A percentile compares a stretch with the other conserved stretches of the same genome.
phyloP scores from a whole-genome alignment of 2,888 invertebrate species.

The Acanthopleura granulata region DNA sequence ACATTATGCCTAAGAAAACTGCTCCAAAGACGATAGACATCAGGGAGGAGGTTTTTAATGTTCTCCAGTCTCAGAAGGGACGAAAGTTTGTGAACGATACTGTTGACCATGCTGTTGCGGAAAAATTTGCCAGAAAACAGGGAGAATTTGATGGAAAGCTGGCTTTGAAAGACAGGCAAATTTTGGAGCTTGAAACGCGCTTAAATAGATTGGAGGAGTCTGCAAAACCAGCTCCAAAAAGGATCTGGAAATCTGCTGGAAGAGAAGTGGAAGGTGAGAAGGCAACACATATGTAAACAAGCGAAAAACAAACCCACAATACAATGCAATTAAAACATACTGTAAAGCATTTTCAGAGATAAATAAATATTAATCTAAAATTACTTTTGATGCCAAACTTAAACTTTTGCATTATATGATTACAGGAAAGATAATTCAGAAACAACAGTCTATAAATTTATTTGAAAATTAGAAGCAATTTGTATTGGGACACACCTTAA shows the following conservation, averaged over 20 bases:
- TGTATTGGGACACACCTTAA: too few relatives aligned
- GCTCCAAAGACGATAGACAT: not conserved
- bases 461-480: too few relatives aligned
- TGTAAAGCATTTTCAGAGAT: too few relatives aligned
- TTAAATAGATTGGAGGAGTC: not conserved
- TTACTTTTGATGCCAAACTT: too few relatives aligned
- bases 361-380: too few relatives aligned
- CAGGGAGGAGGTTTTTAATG: not conserved
- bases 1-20: not conserved
- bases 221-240: not conserved
- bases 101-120: not conserved
- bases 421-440: too few relatives aligned
- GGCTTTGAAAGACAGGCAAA: not conserved
- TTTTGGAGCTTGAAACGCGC: not conserved
- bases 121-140: not conserved
- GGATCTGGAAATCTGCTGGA: not conserved
- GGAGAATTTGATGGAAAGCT: slow-evolving; percentile 5
- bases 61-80: slow-evolving; percentile 1
- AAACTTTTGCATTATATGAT: too few relatives aligned
- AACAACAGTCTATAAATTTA: too few relatives aligned
- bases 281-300: not conserved
- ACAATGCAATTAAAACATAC: too few relatives aligned
- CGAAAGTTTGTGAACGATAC: not conserved
- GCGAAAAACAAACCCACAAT: too few relatives aligned
- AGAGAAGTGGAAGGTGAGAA: not conserved